Conservation (phyloP, 2,113 vertebrate genomes). For the Microtus pennsylvanicus region DNA sequence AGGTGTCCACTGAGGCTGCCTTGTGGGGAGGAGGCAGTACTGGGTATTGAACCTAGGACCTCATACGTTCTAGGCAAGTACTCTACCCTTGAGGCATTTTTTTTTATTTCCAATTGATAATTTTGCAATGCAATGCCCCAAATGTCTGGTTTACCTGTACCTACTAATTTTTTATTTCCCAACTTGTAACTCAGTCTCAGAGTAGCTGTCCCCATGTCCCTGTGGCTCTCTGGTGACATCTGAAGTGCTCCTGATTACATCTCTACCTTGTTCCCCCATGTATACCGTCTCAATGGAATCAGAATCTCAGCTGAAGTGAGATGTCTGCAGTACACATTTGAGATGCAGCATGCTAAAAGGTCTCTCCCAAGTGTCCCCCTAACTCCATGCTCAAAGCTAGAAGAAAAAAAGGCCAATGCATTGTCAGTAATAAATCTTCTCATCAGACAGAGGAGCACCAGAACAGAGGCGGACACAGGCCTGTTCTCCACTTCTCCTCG, state of each 20-base stretch:
- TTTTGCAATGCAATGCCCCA: not conserved
- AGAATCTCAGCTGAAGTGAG: not conserved
- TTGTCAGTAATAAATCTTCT: constrained; percentile 1
- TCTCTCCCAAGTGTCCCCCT: not conserved
- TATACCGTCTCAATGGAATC: not conserved
- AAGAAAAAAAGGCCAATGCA: not conserved
- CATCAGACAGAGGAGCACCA: not conserved
- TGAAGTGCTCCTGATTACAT: not conserved
- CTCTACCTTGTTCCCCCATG: not conserved
- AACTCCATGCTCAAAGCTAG: not conserved
- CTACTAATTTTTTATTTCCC: constrained; percentile 2
- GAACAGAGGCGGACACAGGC: not conserved
- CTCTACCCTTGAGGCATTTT: not conserved
- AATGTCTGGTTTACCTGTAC: not conserved
- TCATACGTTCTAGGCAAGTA: not conserved
- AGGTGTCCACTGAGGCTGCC: not conserved
- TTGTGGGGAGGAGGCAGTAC: not conserved
- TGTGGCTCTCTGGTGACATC: not conserved
- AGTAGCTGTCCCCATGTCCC: not conserved
- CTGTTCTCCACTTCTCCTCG: not conserved
- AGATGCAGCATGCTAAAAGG: not conserved
- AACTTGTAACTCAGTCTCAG: not conserved
- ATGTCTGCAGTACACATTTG: not conserved
- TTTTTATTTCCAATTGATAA: not conserved
- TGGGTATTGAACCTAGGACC: not conserved